Percentiles rank a stretch among this genome's conserved stretches.
These are phyloP conservation scores for Chitala chitala DNA, from an alignment of 2,113 vertebrate genomes.

Conservation along the genomic window DNA sequence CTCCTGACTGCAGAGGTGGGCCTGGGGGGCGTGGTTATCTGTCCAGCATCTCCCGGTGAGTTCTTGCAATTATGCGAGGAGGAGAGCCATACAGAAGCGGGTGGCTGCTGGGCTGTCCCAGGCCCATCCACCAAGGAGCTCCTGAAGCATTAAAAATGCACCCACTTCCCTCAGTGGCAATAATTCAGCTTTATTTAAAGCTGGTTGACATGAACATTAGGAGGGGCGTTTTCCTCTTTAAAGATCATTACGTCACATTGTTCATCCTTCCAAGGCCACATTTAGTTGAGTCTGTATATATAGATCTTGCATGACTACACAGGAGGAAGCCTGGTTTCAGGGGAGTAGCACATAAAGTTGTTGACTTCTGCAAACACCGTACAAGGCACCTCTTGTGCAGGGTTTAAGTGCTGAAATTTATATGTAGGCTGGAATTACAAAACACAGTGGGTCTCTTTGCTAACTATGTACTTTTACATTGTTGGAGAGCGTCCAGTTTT, in stretches of 20 bases:
- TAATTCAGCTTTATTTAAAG: neutral
- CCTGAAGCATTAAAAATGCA: too few relatives aligned
- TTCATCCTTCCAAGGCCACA: neutral
- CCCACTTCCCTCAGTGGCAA: neutral
- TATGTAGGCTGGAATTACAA: too few relatives aligned
- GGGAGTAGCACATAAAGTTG: neutral
- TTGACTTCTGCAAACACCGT: neutral
- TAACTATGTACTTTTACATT: too few relatives aligned
- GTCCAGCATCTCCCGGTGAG: neutral
- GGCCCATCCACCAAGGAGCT: too few relatives aligned
- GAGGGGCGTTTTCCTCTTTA: neutral
- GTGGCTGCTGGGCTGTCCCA: too few relatives aligned
- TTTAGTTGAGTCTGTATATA: neutral
- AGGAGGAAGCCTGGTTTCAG: neutral
- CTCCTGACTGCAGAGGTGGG: constrained; percentile 12
- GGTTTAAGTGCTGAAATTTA: too few relatives aligned
- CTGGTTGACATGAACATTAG: too few relatives aligned
- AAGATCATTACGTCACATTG: neutral
- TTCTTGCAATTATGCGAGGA: constrained; percentile 46
- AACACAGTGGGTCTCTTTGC: too few relatives aligned
- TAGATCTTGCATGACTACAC: neutral
- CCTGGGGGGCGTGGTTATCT: neutral
- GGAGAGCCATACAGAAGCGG: constrained; percentile 16
- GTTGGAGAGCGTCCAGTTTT: too few relatives aligned
- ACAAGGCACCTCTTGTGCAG: too few relatives aligned